phyloP scores from a whole-genome alignment of 2,797 vertebrate species.

The Myotis planiceps region DNA sequence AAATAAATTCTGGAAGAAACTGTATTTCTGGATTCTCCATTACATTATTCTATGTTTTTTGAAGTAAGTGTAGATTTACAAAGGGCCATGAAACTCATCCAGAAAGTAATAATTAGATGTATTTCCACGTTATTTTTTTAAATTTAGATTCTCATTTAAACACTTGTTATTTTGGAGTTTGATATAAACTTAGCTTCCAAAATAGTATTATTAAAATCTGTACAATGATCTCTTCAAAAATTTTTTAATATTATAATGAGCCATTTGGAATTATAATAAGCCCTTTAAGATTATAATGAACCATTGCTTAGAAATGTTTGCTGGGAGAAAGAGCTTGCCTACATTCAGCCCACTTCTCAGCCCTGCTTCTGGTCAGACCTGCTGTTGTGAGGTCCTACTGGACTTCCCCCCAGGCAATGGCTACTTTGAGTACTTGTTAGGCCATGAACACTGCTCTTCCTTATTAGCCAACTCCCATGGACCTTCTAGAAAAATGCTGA shows the following conservation, averaged over 20 bases:
- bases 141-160: not conserved
- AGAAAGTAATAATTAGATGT: not conserved
- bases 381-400: not conserved
- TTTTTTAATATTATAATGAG: not conserved
- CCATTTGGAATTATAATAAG: not conserved
- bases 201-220: not conserved
- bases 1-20: not conserved
- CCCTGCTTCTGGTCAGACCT: not conserved
- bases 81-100: not conserved
- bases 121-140: slow-evolving; percentile 9
- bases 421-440: not conserved
- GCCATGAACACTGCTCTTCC: not conserved
- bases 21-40: not conserved
- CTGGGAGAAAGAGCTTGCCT: not conserved
- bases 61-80: not conserved
- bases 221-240: not conserved
- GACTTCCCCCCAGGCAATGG: rapidly evolving
- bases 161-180: not conserved
- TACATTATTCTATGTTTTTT: not conserved
- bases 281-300: not conserved
- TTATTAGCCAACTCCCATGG: not conserved
- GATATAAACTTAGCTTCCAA: not conserved
- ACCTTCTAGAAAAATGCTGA: not conserved
- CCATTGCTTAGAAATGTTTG: not conserved
- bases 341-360: not conserved